Conservation (phyloP, 2,113 vertebrate species). For the Thamnophis sirtalis region DNA sequence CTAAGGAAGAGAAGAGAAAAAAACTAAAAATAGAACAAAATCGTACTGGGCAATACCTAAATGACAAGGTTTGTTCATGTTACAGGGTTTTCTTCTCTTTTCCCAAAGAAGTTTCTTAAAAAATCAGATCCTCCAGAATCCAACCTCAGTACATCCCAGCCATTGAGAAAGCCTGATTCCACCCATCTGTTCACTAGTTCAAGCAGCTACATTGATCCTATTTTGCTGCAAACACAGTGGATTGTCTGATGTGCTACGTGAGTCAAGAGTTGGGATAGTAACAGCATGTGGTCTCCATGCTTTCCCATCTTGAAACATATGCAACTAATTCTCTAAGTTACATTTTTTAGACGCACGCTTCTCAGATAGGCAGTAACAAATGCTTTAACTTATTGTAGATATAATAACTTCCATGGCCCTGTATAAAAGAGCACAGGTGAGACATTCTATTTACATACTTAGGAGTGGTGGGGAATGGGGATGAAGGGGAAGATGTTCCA, state of each 20-base stretch:
- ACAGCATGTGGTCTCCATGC: neutral
- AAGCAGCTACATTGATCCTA: neutral
- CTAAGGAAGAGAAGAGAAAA: conserved; percentile 57
- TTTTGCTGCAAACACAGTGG: neutral
- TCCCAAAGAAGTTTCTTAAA: neutral
- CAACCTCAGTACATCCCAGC: neutral
- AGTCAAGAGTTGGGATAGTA: neutral
- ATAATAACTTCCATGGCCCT: neutral
- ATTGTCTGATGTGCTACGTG: neutral
- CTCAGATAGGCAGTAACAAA: neutral
- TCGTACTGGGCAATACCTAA: neutral
- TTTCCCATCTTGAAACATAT: neutral
- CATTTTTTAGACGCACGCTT: neutral
- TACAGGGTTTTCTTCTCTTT: neutral
- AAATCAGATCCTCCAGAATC: neutral
- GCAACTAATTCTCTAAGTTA: neutral
- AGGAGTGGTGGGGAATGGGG: neutral
- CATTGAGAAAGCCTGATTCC: neutral
- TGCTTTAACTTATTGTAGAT: neutral
- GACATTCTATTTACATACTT: neutral
- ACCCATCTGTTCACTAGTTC: neutral
- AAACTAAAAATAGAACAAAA: neutral
- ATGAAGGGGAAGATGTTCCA: neutral
- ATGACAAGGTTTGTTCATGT: neutral
- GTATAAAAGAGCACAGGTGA: neutral